Base-by-base conservation (phyloP, 2,888 invertebrate species). In the Eilema caniola region DNA sequence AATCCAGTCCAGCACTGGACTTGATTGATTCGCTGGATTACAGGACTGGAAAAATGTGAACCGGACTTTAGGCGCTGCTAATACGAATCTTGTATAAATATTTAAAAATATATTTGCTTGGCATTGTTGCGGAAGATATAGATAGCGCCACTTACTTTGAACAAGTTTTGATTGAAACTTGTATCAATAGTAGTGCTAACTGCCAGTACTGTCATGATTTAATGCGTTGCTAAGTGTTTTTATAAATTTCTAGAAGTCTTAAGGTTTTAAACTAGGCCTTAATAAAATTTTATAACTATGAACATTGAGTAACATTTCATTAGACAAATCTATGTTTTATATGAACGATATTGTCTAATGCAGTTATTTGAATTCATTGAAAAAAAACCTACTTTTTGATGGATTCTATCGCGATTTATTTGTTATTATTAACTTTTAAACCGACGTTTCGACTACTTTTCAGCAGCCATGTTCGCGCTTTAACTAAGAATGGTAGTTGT, bases 251-350 rank as follows among this genome's bases (percentile, higher is more conserved):
- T 20, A 47, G 7, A 47, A 47, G 20, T 47, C 20, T 41, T 47
- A 16, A 47, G 23, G 14, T 16, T 62, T 37, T 33, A 62, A 62
- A 62, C 25, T 70, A 62, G 62, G 59, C 63, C 59, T 41, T 67
- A 56, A 68, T 61, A 59, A 14, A 59, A 69, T 62, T 31, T 47
- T 62, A 59, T 67, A 67, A 63, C 62, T 70, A 70, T 70, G 62
- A 67, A 59, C 62, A 67, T 67, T 62, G 62, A 62, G n/a, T 66
- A 70, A 66, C 57, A 62, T 61, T 57, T 57, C 31, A 67, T 20
- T 47, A 64, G 62, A 65, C 68, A 68, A 3, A 37, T 5, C 16
- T 62, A 63, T 11, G 53, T 60, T 33, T 28, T 41, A 37, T 37
- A 62, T 25, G 41, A 66, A 59, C n/a, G 56, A 69, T 23, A 53